Evolutionary conservation across 2,113 vertebrate species (phyloP).

Genomic region (Trinectes maculatus): DNA sequence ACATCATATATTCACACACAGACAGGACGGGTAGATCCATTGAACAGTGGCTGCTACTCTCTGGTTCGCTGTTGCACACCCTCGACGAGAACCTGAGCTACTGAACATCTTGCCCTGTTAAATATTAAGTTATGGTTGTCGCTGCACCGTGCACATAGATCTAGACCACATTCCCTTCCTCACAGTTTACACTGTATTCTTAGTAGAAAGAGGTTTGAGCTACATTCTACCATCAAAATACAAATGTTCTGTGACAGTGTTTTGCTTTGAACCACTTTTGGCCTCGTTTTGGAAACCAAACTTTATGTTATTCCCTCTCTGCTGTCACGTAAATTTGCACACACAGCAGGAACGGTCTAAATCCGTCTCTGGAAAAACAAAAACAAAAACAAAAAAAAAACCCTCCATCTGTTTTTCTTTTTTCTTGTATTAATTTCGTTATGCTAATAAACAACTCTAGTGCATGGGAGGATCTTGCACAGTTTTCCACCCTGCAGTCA

Average conservation of each 20-base stretch:
- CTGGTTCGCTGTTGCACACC: constrained; percentile 3
- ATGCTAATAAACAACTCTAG: constrained; percentile 45
- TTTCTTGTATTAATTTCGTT: constrained; percentile 24
- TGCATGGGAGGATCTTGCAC: constrained; percentile 11
- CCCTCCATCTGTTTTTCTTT: constrained; percentile 46
- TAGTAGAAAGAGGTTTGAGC: background rate
- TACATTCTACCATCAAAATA: constrained; percentile 36
- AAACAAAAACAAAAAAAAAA: no score
- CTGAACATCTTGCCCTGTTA: constrained; percentile 35
- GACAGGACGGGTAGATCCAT: background rate
- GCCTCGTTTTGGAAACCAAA: constrained; percentile 44
- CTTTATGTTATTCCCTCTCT: constrained; percentile 18
- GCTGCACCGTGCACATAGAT: background rate
- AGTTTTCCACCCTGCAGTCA: constrained; percentile 28
- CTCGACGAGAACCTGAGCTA: constrained; percentile 3
- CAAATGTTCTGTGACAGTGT: constrained; percentile 52
- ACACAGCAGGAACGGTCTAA: constrained; percentile 45
- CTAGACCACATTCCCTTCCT: no score
- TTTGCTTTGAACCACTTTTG: constrained; percentile 63
- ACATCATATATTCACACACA: constrained; percentile 47
- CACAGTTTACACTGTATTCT: background rate
- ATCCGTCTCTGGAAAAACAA: constrained; percentile 48
- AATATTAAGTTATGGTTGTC: constrained; percentile 22
- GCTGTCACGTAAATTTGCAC: constrained; percentile 49
- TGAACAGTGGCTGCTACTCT: constrained; percentile 15